Conservation (phyloP, 2,113 vertebrate genomes). For the Labrus mixtus region DNA sequence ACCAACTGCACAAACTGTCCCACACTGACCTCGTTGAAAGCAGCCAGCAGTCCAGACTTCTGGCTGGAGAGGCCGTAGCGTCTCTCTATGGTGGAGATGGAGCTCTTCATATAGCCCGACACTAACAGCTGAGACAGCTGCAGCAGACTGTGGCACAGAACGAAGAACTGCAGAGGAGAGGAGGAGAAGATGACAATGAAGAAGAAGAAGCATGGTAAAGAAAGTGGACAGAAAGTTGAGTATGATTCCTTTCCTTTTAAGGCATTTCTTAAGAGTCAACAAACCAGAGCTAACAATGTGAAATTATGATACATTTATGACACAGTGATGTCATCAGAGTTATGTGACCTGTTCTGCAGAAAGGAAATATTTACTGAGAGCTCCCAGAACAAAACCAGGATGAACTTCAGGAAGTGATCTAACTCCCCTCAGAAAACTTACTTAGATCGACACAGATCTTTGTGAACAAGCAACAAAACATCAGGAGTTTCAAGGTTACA, state of each 20-base stretch:
- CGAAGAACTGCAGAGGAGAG: slow-evolving; percentile 86
- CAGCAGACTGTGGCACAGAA: slow-evolving; percentile 92
- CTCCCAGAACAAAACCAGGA: slow-evolving; percentile 47
- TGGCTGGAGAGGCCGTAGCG: slow-evolving; percentile 94
- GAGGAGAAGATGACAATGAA: not conserved
- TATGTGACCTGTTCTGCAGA: too few relatives aligned
- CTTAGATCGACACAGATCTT: not conserved
- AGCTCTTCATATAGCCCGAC: slow-evolving; percentile 94
- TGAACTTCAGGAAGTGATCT: slow-evolving; percentile 13
- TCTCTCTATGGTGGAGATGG: slow-evolving; percentile 94
- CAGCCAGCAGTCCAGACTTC: slow-evolving; percentile 89
- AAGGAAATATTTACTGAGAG: slow-evolving; percentile 3
- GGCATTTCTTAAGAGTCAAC: too few relatives aligned
- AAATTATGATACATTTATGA: not conserved
- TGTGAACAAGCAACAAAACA: not conserved
- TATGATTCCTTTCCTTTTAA: too few relatives aligned
- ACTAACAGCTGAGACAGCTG: slow-evolving; percentile 92
- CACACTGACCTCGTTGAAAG: slow-evolving; percentile 91
- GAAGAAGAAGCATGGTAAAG: not conserved
- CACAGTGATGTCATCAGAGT: not conserved
- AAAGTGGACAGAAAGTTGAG: not conserved
- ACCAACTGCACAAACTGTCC: not conserved
- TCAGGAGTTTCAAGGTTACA: not conserved
- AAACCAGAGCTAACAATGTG: not conserved
- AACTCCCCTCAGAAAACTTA: not conserved